These are phyloP conservation scores for Tamandua tetradactyla DNA, from an alignment of 2,797 vertebrate genomes.

Conservation along the genomic window DNA sequence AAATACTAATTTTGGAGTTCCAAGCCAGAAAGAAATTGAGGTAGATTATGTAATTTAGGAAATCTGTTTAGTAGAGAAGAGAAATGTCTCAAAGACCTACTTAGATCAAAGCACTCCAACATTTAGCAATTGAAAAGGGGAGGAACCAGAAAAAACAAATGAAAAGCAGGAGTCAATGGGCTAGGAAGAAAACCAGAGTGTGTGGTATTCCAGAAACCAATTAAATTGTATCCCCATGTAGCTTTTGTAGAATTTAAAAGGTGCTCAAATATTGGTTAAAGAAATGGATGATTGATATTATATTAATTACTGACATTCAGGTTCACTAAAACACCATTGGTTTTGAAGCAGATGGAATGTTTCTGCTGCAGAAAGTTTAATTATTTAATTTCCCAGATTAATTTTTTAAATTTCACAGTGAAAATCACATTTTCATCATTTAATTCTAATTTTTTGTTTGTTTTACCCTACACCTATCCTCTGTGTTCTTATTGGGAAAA, in stretches of 20 bases:
- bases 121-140: not conserved
- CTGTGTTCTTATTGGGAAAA: not conserved
- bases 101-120: not conserved
- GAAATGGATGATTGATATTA: not conserved
- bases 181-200: not conserved
- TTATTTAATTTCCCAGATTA: not conserved
- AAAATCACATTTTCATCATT: not conserved
- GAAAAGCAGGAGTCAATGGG: not conserved
- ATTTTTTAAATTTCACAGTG: no score
- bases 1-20: not conserved
- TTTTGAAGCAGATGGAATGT: not conserved
- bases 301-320: not conserved
- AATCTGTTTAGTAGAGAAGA: not conserved
- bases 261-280: not conserved
- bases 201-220: not conserved
- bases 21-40: not conserved
- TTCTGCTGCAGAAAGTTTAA: not conserved
- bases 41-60: not conserved
- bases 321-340: not conserved
- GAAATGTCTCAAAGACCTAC: not conserved
- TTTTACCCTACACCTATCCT: not conserved
- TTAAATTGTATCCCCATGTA: not conserved
- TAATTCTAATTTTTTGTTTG: not conserved
- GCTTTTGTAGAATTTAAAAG: not conserved
- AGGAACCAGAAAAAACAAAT: no score